Evolutionary conservation across 2,888 invertebrate genomes (phyloP), one percentile per base, ranked within the genome.

Genomic region (Scrobipalpa atriplicella): DNA sequence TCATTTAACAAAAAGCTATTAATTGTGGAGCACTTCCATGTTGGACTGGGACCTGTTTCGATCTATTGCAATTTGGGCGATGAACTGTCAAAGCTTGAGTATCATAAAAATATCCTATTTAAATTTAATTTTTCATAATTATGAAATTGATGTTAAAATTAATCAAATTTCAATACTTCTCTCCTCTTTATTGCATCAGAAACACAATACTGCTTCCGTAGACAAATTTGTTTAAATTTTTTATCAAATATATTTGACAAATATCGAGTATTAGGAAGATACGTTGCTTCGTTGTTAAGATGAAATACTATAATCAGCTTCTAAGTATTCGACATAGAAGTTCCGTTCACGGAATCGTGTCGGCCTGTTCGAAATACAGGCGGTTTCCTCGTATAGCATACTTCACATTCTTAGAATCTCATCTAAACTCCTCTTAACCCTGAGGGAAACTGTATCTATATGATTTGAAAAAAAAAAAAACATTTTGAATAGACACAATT

Each of bases 381-480:
- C 66, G 54, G 60, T 65, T 60, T 63, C 60, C 60, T 63, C 65
- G 68, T 68, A 65, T 56, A n/a, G 60, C n/a, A 7, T 41, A 19
- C 38, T 16, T 18, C n/a, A n/a, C 36, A 38, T 58, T 58, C 38
- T 58, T 16, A 8, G 38, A 58, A 58, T n/a, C 21, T 29, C 21
- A 2, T 58, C n/a, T 19, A 8, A 54, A 18, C 54, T 29, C 21
- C n/a, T 58, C n/a, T 19, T 9, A 54, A 18, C 54, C 21, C 54
- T 54, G 0, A 19, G 10, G 10, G 19, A 19, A 54, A 10, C 54
- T 54, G 1, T 19, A 19, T 54, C 54, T 19, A 21, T 54, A 19
- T 18, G 54, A 54, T 47, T 47, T 10, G 16, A 47, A 47, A 47
- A 47, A 47, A n/a, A 47, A 47, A 10, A 1, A 13, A n/a, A n/a